Percentiles rank a stretch among this genome's conserved stretches.
Conservation (phyloP, 2,888 invertebrate genomes). For the Diloba caeruleocephala region DNA sequence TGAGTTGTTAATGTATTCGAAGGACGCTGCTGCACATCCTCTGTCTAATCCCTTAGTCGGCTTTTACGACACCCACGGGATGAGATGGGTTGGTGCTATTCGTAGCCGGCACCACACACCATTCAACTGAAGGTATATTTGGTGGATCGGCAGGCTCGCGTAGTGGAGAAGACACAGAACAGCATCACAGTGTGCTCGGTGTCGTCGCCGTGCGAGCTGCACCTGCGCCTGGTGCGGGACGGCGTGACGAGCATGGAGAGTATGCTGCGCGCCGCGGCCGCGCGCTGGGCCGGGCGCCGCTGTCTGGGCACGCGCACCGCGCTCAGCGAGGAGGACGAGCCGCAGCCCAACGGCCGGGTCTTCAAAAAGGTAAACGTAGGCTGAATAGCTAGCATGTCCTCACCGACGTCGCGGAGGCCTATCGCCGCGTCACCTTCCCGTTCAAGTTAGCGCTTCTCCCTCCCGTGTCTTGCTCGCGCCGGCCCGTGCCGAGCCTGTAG, state of each 20-base stretch:
- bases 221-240: conserved; percentile 92
- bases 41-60: no score
- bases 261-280: conserved; percentile 94
- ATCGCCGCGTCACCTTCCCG: no score
- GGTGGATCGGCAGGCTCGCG: conserved; percentile 90
- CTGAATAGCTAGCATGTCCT: no score
- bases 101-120: no score
- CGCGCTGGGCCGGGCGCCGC: conserved; percentile 92
- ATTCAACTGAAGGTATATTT: background rate
- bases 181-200: conserved; percentile 93
- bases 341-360: conserved; percentile 97
- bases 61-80: no score
- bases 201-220: conserved; percentile 91
- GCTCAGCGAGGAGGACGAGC: conserved; percentile 97
- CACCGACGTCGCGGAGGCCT: no score
- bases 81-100: no score
- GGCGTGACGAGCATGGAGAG: conserved; percentile 95
- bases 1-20: no score
- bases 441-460: no score
- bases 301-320: conserved; percentile 97
- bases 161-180: conserved; percentile 90
- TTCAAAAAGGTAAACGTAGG: conserved; percentile 99
- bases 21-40: no score
- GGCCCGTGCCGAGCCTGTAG: no score
- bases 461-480: no score